phyloP scores from a whole-genome alignment of 2,888 invertebrate genomes.

The Bombyx huttoni region DNA sequence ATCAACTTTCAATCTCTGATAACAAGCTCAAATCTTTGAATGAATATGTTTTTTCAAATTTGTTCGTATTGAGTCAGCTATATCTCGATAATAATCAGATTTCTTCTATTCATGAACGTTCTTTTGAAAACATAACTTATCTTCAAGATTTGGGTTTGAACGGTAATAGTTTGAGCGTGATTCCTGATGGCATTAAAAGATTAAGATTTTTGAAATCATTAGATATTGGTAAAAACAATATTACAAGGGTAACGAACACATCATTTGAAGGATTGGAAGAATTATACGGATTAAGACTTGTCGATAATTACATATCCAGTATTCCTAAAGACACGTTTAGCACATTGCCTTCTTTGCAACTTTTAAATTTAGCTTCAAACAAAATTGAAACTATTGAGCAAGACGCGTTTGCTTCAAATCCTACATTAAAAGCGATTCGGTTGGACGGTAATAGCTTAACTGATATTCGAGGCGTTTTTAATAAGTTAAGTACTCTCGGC shows the following conservation, averaged over 20 bases:
- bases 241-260: slow-evolving; percentile 78
- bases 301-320: slow-evolving; percentile 83
- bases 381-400: slow-evolving; percentile 81
- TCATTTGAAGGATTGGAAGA: slow-evolving; percentile 82
- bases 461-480: slow-evolving; percentile 83
- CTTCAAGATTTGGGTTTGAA: slow-evolving; percentile 84
- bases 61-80: slow-evolving; percentile 80
- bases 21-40: slow-evolving; percentile 79
- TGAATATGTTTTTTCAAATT: slow-evolving; percentile 78
- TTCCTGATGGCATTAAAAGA: slow-evolving; percentile 78
- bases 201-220: slow-evolving; percentile 80
- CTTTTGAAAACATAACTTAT: slow-evolving; percentile 83
- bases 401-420: slow-evolving; percentile 81
- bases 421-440: slow-evolving; percentile 80
- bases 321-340: slow-evolving; percentile 82
- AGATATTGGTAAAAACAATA: slow-evolving; percentile 85
- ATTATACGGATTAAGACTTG: slow-evolving; percentile 82
- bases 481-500: slow-evolving; percentile 78
- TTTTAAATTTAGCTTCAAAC: slow-evolving; percentile 86
- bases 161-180: slow-evolving; percentile 76
- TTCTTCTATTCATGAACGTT: slow-evolving; percentile 75
- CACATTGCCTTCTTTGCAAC: slow-evolving; percentile 79
- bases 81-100: slow-evolving; percentile 82
- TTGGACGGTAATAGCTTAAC: slow-evolving; percentile 83
- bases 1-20: slow-evolving; percentile 80